phyloP scores from a whole-genome alignment of 1,140 invertebrate genomes.

The Neotoxoptera formosana region DNA sequence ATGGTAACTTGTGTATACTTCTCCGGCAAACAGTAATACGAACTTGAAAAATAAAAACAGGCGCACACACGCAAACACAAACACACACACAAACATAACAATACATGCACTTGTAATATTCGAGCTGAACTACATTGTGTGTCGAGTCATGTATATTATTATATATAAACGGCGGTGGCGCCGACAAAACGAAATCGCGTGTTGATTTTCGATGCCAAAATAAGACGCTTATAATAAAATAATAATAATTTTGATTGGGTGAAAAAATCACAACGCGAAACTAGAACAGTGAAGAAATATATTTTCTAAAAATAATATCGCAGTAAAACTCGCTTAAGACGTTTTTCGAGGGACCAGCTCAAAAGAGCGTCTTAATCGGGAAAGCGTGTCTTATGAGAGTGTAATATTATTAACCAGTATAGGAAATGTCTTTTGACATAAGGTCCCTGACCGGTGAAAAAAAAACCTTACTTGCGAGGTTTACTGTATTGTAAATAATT shows the following conservation, averaged over 20 bases:
- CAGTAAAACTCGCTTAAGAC: no score
- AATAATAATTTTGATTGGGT: neutral
- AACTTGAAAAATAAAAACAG: constrained; percentile 22
- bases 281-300: no score
- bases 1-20: neutral
- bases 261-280: neutral
- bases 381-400: no score
- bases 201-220: neutral
- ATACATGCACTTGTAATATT: neutral
- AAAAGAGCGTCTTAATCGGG: no score
- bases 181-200: neutral
- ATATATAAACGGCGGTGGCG: neutral
- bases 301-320: no score
- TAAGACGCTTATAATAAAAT: neutral
- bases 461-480: no score
- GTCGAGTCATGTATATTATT: neutral
- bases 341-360: no score
- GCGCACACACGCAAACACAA: neutral
- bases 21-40: neutral
- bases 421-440: no score
- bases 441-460: no score
- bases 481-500: no score
- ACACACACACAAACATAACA: neutral
- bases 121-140: neutral
- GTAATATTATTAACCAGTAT: no score